Percentiles rank a stretch among this genome's conserved stretches.
Evolutionary conservation across 1,140 invertebrate species (phyloP).

Genomic region (Calycopis cecrops): DNA sequence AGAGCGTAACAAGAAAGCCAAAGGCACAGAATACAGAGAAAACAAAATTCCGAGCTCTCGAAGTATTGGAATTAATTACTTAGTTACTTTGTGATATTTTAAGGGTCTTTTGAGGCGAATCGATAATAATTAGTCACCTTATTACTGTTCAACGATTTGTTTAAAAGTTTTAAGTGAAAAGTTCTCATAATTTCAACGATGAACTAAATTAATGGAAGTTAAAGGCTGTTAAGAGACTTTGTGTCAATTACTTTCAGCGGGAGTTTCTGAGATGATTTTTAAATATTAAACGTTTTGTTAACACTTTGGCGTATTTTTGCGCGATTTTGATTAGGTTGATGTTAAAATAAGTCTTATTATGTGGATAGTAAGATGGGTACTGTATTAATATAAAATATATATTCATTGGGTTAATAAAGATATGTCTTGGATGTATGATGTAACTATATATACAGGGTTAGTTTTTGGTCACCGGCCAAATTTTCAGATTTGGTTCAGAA

Average conservation of each 20-base stretch:
- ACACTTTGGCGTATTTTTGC: no score
- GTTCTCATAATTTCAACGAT: constrained; percentile 27
- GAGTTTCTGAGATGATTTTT: neutral
- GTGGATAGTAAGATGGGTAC: no score
- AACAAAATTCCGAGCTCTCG: constrained; percentile 14
- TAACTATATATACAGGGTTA: no score
- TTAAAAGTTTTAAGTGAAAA: constrained; percentile 39
- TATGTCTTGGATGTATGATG: no score
- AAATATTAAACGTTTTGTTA: no score
- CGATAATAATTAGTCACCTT: constrained; percentile 46
- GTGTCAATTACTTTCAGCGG: constrained; percentile 15
- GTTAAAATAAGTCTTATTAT: no score
- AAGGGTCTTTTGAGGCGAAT: constrained; percentile 30
- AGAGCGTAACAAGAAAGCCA: neutral
- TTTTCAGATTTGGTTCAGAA: no score
- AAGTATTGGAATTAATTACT: constrained; percentile 45
- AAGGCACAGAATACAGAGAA: neutral
- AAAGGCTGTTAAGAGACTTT: constrained; percentile 17
- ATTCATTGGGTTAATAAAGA: no score
- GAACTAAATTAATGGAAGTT: constrained; percentile 26
- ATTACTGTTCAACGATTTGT: constrained; percentile 26
- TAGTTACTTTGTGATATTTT: constrained; percentile 35
- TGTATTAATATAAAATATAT: no score
- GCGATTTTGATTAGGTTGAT: no score
- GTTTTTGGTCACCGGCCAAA: no score